Evolutionary conservation across 2,888 invertebrate genomes (phyloP), one percentile per base, ranked within the genome.

Genomic region (Galerucella pusilla): DNA sequence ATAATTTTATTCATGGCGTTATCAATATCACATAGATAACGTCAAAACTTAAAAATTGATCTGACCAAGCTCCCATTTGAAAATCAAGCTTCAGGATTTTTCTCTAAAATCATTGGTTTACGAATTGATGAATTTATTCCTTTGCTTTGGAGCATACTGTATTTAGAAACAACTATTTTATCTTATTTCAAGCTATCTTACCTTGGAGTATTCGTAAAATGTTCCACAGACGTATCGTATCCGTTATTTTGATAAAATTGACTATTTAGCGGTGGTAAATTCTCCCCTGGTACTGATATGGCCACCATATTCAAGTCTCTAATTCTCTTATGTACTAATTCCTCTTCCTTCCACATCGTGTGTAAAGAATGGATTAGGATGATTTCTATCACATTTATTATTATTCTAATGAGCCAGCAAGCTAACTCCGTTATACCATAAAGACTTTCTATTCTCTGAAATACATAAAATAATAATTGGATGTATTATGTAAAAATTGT

Each of bases 331-430:
- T 87, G 82, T 12, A 90, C 87, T 59, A 88, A 81, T 80, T 89
- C 89, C 81, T 90, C 90, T 80, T 90, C 89, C 80, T 89, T 88
- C 90, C 90, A 90, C 42, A 86, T 83, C 28, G 89, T 84, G 81
- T 89, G 89, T 74, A 90, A 85, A 10, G 89, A 90, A 82, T 90
- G 89, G 54, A 90, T 88, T 77, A 90, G 87, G 54, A 90, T 84
- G 71, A 89, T 85, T 75, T 89, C 88, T 77, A 89, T 85, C 73
- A 88, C 87, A 81, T 88, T 89, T 49, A 87, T 86, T 46, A 88
- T 74, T 71, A 88, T 88, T 76, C 89, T 82, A 76, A 88, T 88
- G 35, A 89, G 82, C 89, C 89, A 90, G 78, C 89, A 89, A 12
- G 88, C 85, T 46, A 90, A 82, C 81, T 90, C 90, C 54, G 89